Evolutionary conservation across 2,888 invertebrate species (phyloP), one percentile per base, ranked within the genome.

Genomic region (Tetanocera ferruginea): DNA sequence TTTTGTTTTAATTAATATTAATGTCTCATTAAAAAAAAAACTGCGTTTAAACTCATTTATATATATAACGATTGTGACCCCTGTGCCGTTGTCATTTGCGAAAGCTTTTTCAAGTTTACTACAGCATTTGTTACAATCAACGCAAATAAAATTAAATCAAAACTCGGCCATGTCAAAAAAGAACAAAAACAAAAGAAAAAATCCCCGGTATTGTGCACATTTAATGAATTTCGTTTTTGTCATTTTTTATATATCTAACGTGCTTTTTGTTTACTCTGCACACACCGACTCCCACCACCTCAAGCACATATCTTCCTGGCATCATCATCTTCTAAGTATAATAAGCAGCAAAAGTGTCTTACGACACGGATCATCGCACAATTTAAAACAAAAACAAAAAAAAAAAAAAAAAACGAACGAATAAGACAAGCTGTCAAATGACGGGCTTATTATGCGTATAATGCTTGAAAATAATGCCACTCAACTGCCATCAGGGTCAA

Each of bases 281-380:
- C 52, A 5, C 17, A 25, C 19, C 25, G 8, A 9, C 69, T 19
- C 11, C 14, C 51, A 19, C 19, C 31, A 31, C 5, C 28, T 31
- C 73, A 43, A 60, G 43, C 34, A 17, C 49, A 69, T n/a, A n/a
- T n/a, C 67, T 51, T 77, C 49, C 69, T 19, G 57, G 34, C 52
- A 14, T 57, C 19, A 17, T 23, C 23, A 57, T 49, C n/a, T 62
- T 25, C 19, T 43, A 11, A 66, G 64, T 25, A 64, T 64, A 64
- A 31, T 64, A 64, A 64, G 64, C 34, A 17, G 64, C 28, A 64
- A 66, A 66, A 66, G 64, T 66, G 64, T 66, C 64, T 34, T 66
- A 34, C 19, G 34, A 17, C 52, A 55, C 72, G 34, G 57, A 72
- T 72, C 72, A 72, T 52, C 57, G 28, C 72, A 57, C 55, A 57